phyloP scores from a whole-genome alignment of 2,797 vertebrate species.

The Leucoraja ocellata region DNA sequence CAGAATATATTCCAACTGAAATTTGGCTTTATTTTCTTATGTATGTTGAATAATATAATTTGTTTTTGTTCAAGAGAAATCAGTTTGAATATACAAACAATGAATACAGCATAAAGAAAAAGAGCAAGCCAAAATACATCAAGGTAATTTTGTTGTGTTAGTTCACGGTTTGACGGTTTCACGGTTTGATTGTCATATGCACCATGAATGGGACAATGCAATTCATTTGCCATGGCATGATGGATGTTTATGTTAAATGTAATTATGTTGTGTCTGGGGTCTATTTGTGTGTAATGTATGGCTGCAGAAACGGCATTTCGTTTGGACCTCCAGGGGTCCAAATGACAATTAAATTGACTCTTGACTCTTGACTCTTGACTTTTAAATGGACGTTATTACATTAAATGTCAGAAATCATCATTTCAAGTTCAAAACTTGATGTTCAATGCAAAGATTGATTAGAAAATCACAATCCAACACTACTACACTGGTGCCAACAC shows the following conservation, averaged over 20 bases:
- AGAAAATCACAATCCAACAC: neutral
- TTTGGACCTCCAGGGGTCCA: too few relatives aligned
- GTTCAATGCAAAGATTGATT: neutral
- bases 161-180: too few relatives aligned
- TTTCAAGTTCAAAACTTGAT: neutral
- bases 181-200: too few relatives aligned
- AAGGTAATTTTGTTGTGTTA: slow-evolving; percentile 59
- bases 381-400: neutral
- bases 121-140: slow-evolving; percentile 60
- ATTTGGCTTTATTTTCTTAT: slow-evolving; percentile 29
- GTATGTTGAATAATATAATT: slow-evolving; percentile 41
- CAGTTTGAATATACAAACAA: slow-evolving; percentile 70
- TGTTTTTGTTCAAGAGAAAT: slow-evolving; percentile 64
- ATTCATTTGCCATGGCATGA: too few relatives aligned
- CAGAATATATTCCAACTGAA: neutral
- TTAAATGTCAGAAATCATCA: slow-evolving; percentile 17
- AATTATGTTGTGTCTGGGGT: too few relatives aligned
- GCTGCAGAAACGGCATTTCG: too few relatives aligned
- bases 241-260: too few relatives aligned
- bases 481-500: neutral
- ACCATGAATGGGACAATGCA: too few relatives aligned
- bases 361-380: too few relatives aligned
- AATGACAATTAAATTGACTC: too few relatives aligned
- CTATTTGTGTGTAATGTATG: too few relatives aligned
- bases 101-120: slow-evolving; percentile 65